These are phyloP conservation scores for Sinosuthora webbiana DNA, from an alignment of 2,113 vertebrate species.

Conservation along the genomic window DNA sequence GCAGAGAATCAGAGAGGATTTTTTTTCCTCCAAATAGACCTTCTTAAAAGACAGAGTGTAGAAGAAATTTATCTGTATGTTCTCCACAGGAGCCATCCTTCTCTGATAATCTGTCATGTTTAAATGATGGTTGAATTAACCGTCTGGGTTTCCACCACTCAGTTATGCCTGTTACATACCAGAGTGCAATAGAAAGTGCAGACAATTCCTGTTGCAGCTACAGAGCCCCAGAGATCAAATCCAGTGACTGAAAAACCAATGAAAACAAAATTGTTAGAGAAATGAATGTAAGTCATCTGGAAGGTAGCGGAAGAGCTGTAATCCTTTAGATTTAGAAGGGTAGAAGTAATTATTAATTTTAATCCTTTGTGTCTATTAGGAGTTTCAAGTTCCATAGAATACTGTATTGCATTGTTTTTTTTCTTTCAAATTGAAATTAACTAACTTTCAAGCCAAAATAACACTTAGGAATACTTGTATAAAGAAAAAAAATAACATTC, in stretches of 20 bases:
- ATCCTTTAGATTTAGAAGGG: not conserved
- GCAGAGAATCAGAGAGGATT: not conserved
- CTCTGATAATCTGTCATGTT: not conserved
- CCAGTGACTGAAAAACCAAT: constrained; percentile 79
- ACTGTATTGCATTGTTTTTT: not conserved
- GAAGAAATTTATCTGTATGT: not conserved
- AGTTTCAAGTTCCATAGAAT: not conserved
- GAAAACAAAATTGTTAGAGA: not conserved
- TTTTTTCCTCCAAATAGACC: not conserved
- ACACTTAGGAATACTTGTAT: not conserved
- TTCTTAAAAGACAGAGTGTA: not conserved
- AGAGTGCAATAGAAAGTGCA: constrained; percentile 86
- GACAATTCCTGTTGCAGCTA: constrained; percentile 85
- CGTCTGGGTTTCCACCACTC: not conserved
- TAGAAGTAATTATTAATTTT: not conserved
- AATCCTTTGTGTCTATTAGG: not conserved
- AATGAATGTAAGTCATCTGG: not conserved
- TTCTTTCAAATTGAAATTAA: not conserved
- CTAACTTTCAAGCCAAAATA: not conserved
- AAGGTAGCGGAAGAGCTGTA: not conserved
- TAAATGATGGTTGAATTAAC: not conserved
- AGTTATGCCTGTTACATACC: constrained; percentile 67
- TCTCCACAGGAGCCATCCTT: not conserved
- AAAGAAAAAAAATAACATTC: not conserved
- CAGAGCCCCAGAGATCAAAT: constrained; percentile 88